These are phyloP conservation scores for Poecilia gillii DNA, from an alignment of 2,797 vertebrate species.

Conservation along the genomic window DNA sequence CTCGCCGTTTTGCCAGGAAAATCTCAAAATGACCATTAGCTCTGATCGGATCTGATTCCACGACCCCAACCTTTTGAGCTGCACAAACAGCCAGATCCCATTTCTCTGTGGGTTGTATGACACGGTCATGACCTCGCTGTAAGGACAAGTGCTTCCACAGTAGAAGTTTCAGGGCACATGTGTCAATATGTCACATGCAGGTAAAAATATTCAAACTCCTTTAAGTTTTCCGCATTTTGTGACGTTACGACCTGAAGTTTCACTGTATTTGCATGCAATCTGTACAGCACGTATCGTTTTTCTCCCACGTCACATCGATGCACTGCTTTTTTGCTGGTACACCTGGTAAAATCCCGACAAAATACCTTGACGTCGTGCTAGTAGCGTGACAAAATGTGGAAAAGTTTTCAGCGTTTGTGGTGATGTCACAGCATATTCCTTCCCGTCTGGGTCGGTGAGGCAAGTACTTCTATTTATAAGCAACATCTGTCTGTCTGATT, in stretches of 20 bases:
- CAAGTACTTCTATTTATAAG: slow-evolving; percentile 51
- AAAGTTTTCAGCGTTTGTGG: slow-evolving; percentile 2
- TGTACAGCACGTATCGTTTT: neutral
- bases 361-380: neutral
- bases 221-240: neutral
- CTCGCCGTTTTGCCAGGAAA: slow-evolving; percentile 45
- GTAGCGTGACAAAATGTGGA: neutral
- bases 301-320: neutral
- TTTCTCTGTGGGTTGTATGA: slow-evolving; percentile 10
- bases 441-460: slow-evolving; percentile 38
- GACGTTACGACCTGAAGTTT: neutral
- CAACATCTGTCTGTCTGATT: slow-evolving; percentile 57
- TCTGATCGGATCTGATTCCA: slow-evolving; percentile 55
- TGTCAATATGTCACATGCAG: neutral
- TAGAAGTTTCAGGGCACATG: neutral
- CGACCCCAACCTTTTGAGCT: slow-evolving; percentile 22
- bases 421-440: slow-evolving; percentile 40
- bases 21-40: slow-evolving; percentile 46
- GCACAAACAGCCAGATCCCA: slow-evolving; percentile 17
- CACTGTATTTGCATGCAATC: neutral
- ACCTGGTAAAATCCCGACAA: neutral
- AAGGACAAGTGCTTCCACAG: slow-evolving; percentile 31
- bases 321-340: neutral
- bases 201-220: neutral
- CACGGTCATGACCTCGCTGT: slow-evolving; percentile 6